A percentile compares a stretch with the other conserved stretches of the same genome.
phyloP scores from a whole-genome alignment of 2,888 invertebrate genomes.

The Cheilosia vulpina region DNA sequence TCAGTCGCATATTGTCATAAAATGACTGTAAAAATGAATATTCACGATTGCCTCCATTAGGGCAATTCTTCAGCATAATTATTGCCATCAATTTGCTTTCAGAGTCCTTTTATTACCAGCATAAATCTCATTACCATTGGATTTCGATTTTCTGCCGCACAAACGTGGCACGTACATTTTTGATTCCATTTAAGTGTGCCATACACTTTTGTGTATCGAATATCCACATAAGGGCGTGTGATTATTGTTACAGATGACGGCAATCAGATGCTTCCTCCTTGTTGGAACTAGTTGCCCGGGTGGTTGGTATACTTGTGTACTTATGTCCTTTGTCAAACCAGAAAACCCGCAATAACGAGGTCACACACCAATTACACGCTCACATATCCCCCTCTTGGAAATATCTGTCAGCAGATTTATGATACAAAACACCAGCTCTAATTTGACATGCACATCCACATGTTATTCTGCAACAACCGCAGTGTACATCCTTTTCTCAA shows the following conservation, averaged over 20 bases:
- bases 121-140: background rate
- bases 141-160: background rate
- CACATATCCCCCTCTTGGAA: background rate
- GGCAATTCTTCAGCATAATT: background rate
- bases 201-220: background rate
- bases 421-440: slow-evolving; percentile 6
- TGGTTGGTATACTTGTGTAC: no score
- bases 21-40: no score
- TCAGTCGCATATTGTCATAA: no score
- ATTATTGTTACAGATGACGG: background rate
- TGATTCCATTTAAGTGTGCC: slow-evolving; percentile 17
- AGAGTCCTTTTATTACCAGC: slow-evolving; percentile 2
- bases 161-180: background rate
- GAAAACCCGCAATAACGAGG: background rate
- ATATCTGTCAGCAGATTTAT: background rate
- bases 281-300: no score
- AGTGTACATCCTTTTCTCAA: slow-evolving; percentile 36
- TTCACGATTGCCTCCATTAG: no score
- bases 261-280: background rate
- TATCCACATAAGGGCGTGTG: slow-evolving; percentile 12
- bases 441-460: slow-evolving; percentile 61
- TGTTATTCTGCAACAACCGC: background rate
- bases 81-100: background rate
- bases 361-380: background rate
- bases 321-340: background rate